phyloP scores from a whole-genome alignment of 2,113 vertebrate species.

The Seriola dumerili region DNA sequence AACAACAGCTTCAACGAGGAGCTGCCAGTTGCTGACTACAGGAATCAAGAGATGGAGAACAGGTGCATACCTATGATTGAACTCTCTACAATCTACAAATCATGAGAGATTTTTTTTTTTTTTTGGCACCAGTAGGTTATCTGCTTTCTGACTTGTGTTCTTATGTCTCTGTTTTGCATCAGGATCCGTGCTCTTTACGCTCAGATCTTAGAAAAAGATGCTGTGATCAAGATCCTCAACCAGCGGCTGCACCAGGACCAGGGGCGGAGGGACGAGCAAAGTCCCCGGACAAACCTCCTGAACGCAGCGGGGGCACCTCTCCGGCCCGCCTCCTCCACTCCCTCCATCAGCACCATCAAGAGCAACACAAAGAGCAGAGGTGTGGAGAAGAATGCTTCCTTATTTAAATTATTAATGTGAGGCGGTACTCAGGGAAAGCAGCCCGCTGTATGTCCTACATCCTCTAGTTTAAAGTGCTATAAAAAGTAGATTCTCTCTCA shows the following conservation, averaged over 20 bases:
- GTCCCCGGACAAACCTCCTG: constrained; percentile 50
- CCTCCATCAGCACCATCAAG: constrained; percentile 84
- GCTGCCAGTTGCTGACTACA: constrained; percentile 90
- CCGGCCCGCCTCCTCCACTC: constrained; percentile 91
- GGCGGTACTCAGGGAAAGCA: no score
- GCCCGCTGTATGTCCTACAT: no score
- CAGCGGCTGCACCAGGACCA: constrained; percentile 93
- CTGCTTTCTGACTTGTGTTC: constrained; percentile 16
- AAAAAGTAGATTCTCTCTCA: background rate
- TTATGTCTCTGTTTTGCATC: background rate
- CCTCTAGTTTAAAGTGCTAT: no score
- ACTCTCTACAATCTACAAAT: background rate
- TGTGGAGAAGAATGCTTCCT: constrained; percentile 52
- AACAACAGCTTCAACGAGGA: constrained; percentile 97
- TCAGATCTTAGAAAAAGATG: constrained; percentile 97
- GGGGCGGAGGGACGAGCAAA: constrained; percentile 78
- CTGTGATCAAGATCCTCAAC: constrained; percentile 95
- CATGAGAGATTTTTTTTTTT: no score
- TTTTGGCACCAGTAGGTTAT: background rate
- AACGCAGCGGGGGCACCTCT: constrained; percentile 74
- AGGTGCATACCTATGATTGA: constrained; percentile 80
- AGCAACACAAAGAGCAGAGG: constrained; percentile 72
- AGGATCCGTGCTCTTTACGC: constrained; percentile 95
- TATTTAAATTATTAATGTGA: constrained; percentile 13
- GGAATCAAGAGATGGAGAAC: constrained; percentile 98